Percentiles rank a stretch among this genome's conserved stretches.
These are phyloP conservation scores for Pentalonia nigronervosa DNA, from an alignment of 1,140 invertebrate genomes.

Conservation along the genomic window DNA sequence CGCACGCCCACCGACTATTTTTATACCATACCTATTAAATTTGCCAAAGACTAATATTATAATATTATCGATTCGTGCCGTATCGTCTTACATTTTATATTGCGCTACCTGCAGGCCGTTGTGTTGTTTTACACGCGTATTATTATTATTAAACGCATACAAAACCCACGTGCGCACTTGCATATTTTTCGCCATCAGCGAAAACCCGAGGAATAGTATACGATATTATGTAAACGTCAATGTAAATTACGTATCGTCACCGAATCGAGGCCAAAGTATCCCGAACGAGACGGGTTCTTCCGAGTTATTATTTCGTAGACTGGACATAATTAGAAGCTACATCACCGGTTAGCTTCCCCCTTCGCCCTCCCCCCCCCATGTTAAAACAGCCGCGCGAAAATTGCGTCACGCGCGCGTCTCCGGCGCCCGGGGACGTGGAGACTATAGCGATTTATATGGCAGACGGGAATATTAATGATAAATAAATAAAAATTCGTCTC, in stretches of 20 bases:
- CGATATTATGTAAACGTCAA: no score
- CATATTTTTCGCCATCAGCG: not conserved
- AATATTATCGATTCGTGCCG: not conserved
- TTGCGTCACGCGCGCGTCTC: not conserved
- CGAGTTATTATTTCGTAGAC: not conserved
- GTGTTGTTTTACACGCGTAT: not conserved
- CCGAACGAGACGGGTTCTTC: not conserved
- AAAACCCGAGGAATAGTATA: no score
- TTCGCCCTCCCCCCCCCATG: no score
- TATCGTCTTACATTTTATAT: not conserved
- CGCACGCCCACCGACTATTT: not conserved
- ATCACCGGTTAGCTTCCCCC: not conserved
- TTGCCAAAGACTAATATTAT: not conserved
- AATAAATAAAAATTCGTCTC: conserved; percentile 9
- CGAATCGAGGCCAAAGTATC: conserved; percentile 21
- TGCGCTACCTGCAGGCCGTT: not conserved
- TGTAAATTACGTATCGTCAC: not conserved
- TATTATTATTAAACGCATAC: not conserved
- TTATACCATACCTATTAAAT: not conserved
- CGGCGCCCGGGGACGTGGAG: not conserved
- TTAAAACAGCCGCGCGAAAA: not conserved
- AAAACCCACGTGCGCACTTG: not conserved
- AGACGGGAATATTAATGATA: not conserved
- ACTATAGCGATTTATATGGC: not conserved
- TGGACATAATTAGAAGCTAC: not conserved